Base-by-base conservation (phyloP, 92 coral and sea anemone species). In the Zoanthus solanderi region DNA sequence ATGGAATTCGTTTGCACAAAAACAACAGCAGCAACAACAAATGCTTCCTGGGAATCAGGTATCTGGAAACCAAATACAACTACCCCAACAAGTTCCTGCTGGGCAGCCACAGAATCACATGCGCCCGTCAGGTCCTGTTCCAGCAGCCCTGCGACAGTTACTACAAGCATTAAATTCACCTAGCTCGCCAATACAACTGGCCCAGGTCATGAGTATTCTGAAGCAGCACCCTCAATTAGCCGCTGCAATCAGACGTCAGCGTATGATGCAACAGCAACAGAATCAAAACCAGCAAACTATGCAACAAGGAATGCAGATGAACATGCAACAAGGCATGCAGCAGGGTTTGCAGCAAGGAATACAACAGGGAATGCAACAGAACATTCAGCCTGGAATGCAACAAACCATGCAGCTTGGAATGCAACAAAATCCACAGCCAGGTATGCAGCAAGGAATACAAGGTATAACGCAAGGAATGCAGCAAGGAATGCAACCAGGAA, bases 171-270 rank as follows among this genome's bases (percentile, higher is more conserved):
- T 95, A 14, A 93, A 91, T 75, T 65, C 92, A 13, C 98, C 95
- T 31, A 90, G 87, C 71, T 77, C 91, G 0, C 93, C 37, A 6
- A 84, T 92, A 61, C 98, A 97, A 81, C 94, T 94, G 83, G 99
- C 99, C 8, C 95, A 95, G 72, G 95, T 96, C 34, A 78, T 97
- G 50, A 93, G 90, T 50, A 97, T 97, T 84, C 94, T 97, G 79
- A 93, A 94, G 68, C 96, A 94, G 75, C 92, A 97, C 83, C 99
- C 99, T 6, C 95, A 94, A 68, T 87, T 97, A 60, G 94, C 93
- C 82, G 89, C 94, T 58, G 95, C 96, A 65, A 91, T 97, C 66
- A 80, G 91, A 83, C 92, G 93, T 88, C 95, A 95, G 80, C 94
- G 96, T 14, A 93, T 93, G 79, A 92, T 87, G 79, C 94, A 85